Evolutionary conservation across 2,888 invertebrate genomes (phyloP), one percentile per base, ranked within the genome.

Genomic region (Pammene aurita): DNA sequence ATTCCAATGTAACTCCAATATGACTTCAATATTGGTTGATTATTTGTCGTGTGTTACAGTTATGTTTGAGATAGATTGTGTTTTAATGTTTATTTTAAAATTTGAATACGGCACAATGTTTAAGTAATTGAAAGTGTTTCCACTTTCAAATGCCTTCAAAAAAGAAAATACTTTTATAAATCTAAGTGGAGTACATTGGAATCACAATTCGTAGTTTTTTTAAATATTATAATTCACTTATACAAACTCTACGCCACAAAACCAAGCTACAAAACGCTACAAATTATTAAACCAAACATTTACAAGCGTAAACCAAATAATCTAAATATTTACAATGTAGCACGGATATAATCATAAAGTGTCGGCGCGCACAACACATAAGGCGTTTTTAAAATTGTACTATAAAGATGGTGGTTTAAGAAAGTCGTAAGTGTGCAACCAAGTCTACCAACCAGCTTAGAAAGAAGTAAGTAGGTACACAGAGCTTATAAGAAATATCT

Each of bases 241-340:
- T 42, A 38, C 38, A 18, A 35, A 61, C 7, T 18, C 44, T 61
- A 7, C 38, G 18, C 41, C 52, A 62, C 41, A 50, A 61, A 62
- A 62, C 41, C 61, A 16, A 38, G 38, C 38, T 61, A 61, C 48
- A 50, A 60, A 60, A 50, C 62, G 50, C 50, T 62, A 62, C 62
- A 62, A 62, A 62, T 62, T 13, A 62, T 62, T 41, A 62, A 62
- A 50, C 50, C 50, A 52, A 52, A 62, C 62, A 62, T 62, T 62
- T 52, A 62, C 62, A 62, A 62, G 62, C 62, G 48, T 62, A 50
- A 41, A 52, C 50, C 62, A 26, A 62, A 52, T 41, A 52, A 62
- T 62, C 50, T 52, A 62, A 62, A 62, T 52, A 62, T 62, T 61
- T 61, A 61, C 60, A 35, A 7, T 48, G 52, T 62, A 62, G 50